phyloP scores from a whole-genome alignment of 2,888 invertebrate genomes.

The Eupithecia dodoneata region DNA sequence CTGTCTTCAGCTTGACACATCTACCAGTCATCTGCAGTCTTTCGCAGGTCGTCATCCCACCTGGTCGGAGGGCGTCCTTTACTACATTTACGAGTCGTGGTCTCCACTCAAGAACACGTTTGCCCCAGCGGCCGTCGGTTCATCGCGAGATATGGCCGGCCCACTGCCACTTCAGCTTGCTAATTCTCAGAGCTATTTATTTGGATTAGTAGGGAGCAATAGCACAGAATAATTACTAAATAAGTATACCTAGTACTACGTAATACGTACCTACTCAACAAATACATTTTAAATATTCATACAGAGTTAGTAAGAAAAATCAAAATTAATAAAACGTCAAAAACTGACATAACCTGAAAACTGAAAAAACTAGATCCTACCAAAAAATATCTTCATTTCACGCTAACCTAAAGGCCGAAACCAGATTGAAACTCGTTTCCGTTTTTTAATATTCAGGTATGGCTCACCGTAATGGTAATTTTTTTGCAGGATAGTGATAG shows the following conservation, averaged over 20 bases:
- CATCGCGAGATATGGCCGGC: too few relatives aligned
- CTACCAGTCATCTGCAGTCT: too few relatives aligned
- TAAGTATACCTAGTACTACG: too few relatives aligned
- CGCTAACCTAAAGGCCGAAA: slow-evolving; percentile 23
- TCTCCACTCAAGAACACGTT: too few relatives aligned
- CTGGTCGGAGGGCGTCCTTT: too few relatives aligned
- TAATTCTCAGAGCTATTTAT: not conserved
- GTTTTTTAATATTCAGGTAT: slow-evolving; percentile 50
- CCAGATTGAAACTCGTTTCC: slow-evolving; percentile 42
- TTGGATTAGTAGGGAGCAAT: not conserved
- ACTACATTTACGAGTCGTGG: too few relatives aligned
- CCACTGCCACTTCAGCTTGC: too few relatives aligned
- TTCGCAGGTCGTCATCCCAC: too few relatives aligned
- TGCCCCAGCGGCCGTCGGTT: too few relatives aligned
- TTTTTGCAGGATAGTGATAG: slow-evolving; percentile 48
- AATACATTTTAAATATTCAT: not conserved
- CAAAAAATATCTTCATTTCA: not conserved
- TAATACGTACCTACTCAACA: not conserved
- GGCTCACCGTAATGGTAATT: slow-evolving; percentile 52
- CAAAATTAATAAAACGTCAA: not conserved
- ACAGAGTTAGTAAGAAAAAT: not conserved
- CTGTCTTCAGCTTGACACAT: too few relatives aligned
- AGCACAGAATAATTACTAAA: not conserved
- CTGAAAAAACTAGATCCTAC: not conserved
- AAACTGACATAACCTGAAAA: not conserved